These are phyloP conservation scores for Troides helena DNA, from an alignment of 2,888 invertebrate genomes.

Conservation along the genomic window DNA sequence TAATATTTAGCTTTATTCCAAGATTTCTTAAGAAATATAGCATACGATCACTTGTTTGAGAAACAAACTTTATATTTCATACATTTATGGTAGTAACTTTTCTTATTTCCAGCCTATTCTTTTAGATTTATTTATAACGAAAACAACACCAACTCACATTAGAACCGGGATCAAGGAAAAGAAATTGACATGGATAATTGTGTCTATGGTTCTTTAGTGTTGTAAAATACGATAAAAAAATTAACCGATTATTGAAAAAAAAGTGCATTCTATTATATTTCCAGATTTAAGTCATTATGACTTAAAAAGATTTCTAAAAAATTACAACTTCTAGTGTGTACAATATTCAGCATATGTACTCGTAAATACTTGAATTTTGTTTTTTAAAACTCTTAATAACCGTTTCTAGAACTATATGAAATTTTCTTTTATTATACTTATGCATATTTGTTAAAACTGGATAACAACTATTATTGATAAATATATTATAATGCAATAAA, in stretches of 20 bases:
- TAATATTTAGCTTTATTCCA: slow-evolving; percentile 38
- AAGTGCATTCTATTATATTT: no score
- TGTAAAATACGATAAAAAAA: slow-evolving; percentile 16
- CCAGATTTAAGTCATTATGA: no score
- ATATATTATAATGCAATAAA: background rate
- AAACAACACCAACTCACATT: slow-evolving; percentile 73
- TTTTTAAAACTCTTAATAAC: no score
- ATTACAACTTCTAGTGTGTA: no score
- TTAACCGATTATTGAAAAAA: background rate
- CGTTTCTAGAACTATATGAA: no score
- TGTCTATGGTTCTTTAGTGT: slow-evolving; percentile 47
- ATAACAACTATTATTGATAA: background rate
- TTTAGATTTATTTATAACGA: slow-evolving; percentile 64
- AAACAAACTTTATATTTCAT: slow-evolving; percentile 42
- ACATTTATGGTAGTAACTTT: slow-evolving; percentile 43
- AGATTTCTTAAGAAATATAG: slow-evolving; percentile 52
- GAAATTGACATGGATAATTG: slow-evolving; percentile 51
- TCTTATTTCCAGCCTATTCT: slow-evolving; percentile 48
- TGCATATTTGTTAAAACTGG: background rate
- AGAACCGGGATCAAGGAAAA: slow-evolving; percentile 75
- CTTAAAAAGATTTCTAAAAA: no score
- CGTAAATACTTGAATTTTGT: no score
- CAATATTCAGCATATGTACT: no score
- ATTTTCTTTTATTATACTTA: no score
- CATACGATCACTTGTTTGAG: slow-evolving; percentile 54